phyloP scores from a whole-genome alignment of 2,888 invertebrate species.

The Pegoplata infirma region DNA sequence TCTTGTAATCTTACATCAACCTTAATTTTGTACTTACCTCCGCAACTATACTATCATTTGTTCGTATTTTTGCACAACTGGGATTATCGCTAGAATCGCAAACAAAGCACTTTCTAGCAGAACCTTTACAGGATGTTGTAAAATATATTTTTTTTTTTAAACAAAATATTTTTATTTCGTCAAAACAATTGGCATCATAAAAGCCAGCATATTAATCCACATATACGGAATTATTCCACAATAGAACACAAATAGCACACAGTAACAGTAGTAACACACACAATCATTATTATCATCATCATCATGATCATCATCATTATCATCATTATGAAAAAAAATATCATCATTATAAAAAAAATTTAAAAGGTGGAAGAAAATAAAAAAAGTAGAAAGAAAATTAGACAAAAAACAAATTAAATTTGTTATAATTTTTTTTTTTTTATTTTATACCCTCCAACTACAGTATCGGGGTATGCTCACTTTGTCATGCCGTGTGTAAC shows the following conservation, averaged over 20 bases:
- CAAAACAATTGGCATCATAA: background rate
- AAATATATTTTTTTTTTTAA: no score
- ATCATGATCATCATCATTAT: no score
- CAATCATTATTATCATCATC: no score
- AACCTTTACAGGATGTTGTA: slow-evolving; percentile 69
- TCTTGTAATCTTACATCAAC: no score
- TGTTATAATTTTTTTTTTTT: background rate
- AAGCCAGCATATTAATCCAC: background rate
- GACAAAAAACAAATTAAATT: background rate
- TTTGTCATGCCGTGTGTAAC: no score
- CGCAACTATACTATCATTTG: slow-evolving; percentile 72
- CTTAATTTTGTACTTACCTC: slow-evolving; percentile 70
- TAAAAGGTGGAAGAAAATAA: no score
- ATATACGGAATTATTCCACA: slow-evolving; percentile 3
- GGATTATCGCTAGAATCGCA: slow-evolving; percentile 80
- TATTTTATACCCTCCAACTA: no score
- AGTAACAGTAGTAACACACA: slow-evolving; percentile 13
- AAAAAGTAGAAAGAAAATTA: slow-evolving; percentile 7
- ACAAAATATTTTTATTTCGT: background rate
- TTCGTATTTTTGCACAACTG: slow-evolving; percentile 78
- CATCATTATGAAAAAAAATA: no score
- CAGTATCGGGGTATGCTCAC: no score
- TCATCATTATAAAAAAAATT: no score
- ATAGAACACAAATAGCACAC: background rate
- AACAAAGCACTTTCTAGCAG: slow-evolving; percentile 80